phyloP scores from a whole-genome alignment of 2,797 vertebrate species.

The Sebastes glaucus region DNA sequence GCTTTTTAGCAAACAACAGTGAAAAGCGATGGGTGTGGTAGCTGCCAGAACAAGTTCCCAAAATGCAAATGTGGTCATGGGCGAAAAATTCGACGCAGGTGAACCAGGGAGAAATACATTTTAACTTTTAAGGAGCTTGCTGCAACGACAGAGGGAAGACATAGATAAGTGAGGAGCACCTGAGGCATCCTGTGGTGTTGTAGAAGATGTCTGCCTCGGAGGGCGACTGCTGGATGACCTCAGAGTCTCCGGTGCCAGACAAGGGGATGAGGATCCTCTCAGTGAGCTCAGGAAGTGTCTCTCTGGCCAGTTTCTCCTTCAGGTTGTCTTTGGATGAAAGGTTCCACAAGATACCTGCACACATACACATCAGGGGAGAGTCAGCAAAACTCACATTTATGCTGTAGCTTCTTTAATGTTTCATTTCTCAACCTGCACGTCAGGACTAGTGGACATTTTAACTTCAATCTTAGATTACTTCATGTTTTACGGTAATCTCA shows the following conservation, averaged over 20 bases:
- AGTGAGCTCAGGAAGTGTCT: conserved; percentile 85
- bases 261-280: conserved; percentile 87
- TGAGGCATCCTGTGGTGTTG: conserved; percentile 94
- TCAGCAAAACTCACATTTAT: neutral
- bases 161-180: conserved; percentile 77
- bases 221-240: conserved; percentile 77
- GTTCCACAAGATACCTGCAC: conserved; percentile 96
- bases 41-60: conserved; percentile 15
- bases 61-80: conserved; percentile 11
- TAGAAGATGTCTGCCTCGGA: conserved; percentile 92
- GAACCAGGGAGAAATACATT: neutral
- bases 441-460: neutral
- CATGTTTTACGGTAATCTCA: neutral
- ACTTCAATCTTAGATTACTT: neutral
- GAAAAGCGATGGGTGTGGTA: conserved; percentile 9
- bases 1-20: conserved; percentile 15
- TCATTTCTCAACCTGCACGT: neutral
- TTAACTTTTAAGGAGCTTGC: neutral
- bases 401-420: neutral
- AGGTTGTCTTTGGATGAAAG: conserved; percentile 94
- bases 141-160: neutral
- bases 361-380: neutral
- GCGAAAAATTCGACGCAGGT: neutral
- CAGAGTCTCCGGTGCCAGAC: conserved; percentile 43
- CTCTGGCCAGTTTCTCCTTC: conserved; percentile 89